Base-by-base conservation (phyloP, 2,888 invertebrate species). In the Megaustenia siamemsis region DNA sequence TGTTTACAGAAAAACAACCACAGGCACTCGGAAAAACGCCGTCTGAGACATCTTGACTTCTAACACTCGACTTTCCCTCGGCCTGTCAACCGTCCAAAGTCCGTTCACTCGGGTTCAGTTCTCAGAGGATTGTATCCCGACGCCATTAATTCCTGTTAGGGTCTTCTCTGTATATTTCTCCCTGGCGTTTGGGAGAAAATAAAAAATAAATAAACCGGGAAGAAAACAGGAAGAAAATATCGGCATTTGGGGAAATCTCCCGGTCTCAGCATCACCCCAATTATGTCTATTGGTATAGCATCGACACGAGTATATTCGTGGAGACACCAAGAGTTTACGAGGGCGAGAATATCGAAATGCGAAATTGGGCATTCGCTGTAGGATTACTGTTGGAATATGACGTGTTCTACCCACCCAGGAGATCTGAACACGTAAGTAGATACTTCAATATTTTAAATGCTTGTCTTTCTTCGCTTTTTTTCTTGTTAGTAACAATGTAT, bases 41-140 rank as follows among this genome's bases (percentile, higher is more conserved):
- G 6, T 4, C 35, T 69, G 40, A 40, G 21, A 69, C 69, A 40
- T 4, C 43, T 21, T 8, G 69, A 24, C 38, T 28, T 40, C 43
- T 40, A 24, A 69, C 69, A 69, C 43, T 60, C 49, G 45, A 45
- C 73, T 24, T 28, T 43, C n/a, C n/a, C 60, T 60, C 60, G 60
- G 24, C 60, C n/a, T 60, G 60, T 60, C 60, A 60, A 60, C 28
- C 60, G n/a, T n/a, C 60, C n/a, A 60, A 56, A 60, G 60, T 60
- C 60, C 6, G 60, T 28, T 60, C 60, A 60, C 60, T 28, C 12
- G 28, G 28, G 3, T 28, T 60, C 60, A 60, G 12, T 60, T n/a
- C 60, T 60, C 24, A 2, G 10, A n/a, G 60, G 60, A 60, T 6
- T 28, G 28, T 28, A 24, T 60, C 60, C 60, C 60, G 28, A 28